These are phyloP conservation scores for Styela plicata DNA, from an alignment of 23 tunicate genomes.

Conservation along the genomic window DNA sequence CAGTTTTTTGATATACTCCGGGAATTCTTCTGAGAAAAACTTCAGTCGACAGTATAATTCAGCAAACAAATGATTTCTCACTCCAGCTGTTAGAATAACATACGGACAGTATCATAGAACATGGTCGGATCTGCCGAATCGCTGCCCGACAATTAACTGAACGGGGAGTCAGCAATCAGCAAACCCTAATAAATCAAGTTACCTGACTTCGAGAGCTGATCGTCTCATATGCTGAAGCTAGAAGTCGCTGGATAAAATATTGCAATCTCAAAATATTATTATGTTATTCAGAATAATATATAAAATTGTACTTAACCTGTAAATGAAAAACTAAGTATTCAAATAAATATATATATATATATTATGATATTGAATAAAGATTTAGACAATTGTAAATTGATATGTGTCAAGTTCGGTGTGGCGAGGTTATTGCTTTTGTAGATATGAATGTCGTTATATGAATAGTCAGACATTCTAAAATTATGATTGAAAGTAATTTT, in stretches of 20 bases:
- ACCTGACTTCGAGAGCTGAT: background rate
- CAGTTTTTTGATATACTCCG: constrained; percentile 39
- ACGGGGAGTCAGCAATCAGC: background rate
- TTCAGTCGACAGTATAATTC: constrained; percentile 73
- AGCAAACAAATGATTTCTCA: constrained; percentile 52
- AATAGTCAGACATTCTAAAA: too few relatives aligned
- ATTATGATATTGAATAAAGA: too few relatives aligned
- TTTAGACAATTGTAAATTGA: too few relatives aligned
- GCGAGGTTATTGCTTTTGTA: too few relatives aligned
- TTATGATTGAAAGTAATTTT: too few relatives aligned
- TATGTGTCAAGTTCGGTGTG: too few relatives aligned
- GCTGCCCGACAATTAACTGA: background rate
- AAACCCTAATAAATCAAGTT: background rate
- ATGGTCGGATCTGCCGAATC: background rate
- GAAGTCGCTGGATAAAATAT: background rate
- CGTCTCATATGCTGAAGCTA: background rate
- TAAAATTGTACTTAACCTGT: too few relatives aligned
- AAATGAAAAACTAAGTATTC: too few relatives aligned
- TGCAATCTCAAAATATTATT: too few relatives aligned
- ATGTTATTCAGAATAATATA: too few relatives aligned
- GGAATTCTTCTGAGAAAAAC: constrained; percentile 42
- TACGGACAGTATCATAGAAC: background rate
- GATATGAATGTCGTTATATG: too few relatives aligned
- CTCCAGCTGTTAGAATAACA: constrained; percentile 45
- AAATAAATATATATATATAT: too few relatives aligned